Conservation (phyloP, 2,888 invertebrate species). For the Lucinisca nassula region DNA sequence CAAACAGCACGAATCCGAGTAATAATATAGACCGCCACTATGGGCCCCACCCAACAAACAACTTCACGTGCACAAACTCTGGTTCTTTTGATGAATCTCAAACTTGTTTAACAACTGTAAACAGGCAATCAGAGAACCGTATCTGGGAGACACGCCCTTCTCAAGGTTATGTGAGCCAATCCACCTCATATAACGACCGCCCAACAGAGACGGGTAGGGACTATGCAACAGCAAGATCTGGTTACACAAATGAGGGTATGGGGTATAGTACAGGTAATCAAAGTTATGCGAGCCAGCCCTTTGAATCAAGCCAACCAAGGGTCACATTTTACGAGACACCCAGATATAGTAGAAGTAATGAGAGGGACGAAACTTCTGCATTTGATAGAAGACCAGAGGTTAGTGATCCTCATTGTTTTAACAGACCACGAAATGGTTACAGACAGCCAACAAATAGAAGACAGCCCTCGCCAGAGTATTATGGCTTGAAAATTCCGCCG, state of each 20-base stretch:
- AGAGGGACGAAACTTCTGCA: too few relatives aligned
- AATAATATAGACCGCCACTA: not conserved
- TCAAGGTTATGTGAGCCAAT: not conserved
- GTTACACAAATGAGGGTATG: too few relatives aligned
- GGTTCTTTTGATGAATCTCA: too few relatives aligned
- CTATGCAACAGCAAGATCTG: too few relatives aligned
- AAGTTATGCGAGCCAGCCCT: not conserved
- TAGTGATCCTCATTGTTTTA: not conserved
- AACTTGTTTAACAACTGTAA: not conserved
- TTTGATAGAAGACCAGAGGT: not conserved
- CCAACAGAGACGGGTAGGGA: too few relatives aligned
- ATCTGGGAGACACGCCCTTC: not conserved
- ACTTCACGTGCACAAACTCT: not conserved
- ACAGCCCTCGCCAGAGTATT: not conserved
- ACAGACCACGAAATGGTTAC: too few relatives aligned
- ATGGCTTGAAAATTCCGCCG: too few relatives aligned
- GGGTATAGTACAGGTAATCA: not conserved
- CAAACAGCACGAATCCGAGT: not conserved
- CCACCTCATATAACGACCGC: too few relatives aligned
- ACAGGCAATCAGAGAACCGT: not conserved
- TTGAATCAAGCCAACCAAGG: not conserved
- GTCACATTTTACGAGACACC: not conserved
- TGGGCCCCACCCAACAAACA: not conserved
- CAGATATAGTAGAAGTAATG: not conserved
- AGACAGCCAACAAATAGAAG: too few relatives aligned